Evolutionary conservation across 2,888 invertebrate species (phyloP).

Genomic region (Scaeva pyrastri): DNA sequence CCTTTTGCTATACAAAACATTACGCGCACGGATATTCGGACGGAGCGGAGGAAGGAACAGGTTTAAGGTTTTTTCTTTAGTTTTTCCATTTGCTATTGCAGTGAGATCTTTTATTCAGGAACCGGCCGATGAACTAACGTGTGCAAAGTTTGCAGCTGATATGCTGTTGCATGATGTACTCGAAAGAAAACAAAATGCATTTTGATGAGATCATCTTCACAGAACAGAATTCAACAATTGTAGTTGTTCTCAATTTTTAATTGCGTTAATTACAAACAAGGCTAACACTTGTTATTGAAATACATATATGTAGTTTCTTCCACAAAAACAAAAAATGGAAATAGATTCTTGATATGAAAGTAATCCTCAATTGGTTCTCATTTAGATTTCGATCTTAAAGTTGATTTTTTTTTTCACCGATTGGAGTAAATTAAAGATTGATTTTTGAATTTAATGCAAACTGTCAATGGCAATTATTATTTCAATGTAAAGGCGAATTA

Average conservation of each 20-base stretch:
- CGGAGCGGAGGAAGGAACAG: slow-evolving; percentile 58
- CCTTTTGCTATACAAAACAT: slow-evolving; percentile 65
- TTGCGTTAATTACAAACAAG: slow-evolving; percentile 29
- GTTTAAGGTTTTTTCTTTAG: slow-evolving; percentile 28
- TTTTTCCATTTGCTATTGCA: slow-evolving; percentile 18
- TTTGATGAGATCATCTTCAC: slow-evolving; percentile 49
- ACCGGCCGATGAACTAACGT: slow-evolving; percentile 60
- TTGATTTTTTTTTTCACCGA: no score
- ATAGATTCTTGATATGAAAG: no score
- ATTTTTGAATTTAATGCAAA: no score
- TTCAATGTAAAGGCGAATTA: no score
- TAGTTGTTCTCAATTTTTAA: slow-evolving; percentile 12
- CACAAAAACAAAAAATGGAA: background rate
- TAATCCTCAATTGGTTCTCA: no score
- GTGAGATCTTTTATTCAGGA: slow-evolving; percentile 16
- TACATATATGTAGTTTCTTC: no score
- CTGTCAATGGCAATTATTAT: no score
- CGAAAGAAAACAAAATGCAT: slow-evolving; percentile 50
- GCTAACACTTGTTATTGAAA: slow-evolving; percentile 41
- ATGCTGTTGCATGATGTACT: slow-evolving; percentile 22
- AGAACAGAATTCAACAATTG: background rate
- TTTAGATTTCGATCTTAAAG: no score
- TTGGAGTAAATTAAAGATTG: no score
- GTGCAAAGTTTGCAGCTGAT: slow-evolving; percentile 53
- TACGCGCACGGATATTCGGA: slow-evolving; percentile 57